Evolutionary conservation across 2,888 invertebrate species (phyloP).

Genomic region (Hipparchia semele): DNA sequence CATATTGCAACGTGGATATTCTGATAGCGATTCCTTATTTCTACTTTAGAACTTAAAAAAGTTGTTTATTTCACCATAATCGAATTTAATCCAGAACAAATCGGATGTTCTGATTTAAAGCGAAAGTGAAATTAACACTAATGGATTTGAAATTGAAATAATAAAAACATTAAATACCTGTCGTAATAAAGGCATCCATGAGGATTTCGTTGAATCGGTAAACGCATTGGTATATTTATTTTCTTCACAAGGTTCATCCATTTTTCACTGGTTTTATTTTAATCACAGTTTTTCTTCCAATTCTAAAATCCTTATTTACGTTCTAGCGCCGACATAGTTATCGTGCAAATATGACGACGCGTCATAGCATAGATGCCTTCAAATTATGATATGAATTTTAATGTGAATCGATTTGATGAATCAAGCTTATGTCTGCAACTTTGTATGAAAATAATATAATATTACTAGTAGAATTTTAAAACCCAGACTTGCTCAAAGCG

Average conservation of each 20-base stretch:
- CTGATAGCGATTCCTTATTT: too few species aligned
- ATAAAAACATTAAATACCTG: constrained; percentile 2
- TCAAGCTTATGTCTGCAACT: neutral
- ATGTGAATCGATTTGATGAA: neutral
- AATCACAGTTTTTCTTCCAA: neutral
- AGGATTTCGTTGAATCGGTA: neutral
- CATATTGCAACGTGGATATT: too few species aligned
- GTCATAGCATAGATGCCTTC: neutral
- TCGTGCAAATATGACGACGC: constrained; percentile 3
- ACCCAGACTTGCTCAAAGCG: too few species aligned
- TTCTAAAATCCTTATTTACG: neutral
- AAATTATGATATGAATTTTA: neutral
- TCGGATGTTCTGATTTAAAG: too few species aligned
- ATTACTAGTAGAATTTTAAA: too few species aligned
- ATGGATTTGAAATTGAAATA: neutral
- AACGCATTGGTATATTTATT: constrained; percentile 3
- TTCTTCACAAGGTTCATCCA: constrained; percentile 9
- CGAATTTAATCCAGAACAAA: too few species aligned
- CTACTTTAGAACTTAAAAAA: too few species aligned
- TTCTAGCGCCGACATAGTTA: constrained; percentile 2
- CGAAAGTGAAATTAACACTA: too few species aligned
- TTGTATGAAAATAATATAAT: constrained; percentile 2
- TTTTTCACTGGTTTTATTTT: neutral
- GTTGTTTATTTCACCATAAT: too few species aligned
- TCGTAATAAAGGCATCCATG: constrained; percentile 11